These are phyloP conservation scores for Drosophila nigromelanica DNA, from an alignment of 1,140 invertebrate genomes.

Conservation along the genomic window DNA sequence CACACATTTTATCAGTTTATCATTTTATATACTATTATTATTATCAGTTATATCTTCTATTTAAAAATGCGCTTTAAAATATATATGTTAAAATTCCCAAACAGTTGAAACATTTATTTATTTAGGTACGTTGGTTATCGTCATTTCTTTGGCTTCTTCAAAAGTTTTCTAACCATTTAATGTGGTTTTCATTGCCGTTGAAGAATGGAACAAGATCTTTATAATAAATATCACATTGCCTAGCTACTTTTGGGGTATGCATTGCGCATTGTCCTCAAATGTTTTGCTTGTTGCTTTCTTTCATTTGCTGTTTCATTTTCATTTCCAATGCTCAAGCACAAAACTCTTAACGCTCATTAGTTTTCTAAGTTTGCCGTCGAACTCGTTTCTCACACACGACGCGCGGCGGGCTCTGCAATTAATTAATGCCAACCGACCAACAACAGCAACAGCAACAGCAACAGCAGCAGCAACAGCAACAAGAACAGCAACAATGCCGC, in stretches of 20 bases:
- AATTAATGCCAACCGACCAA: slow-evolving; percentile 70
- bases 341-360: slow-evolving; percentile 74
- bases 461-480: slow-evolving; percentile 30
- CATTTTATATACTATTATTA: too few relatives aligned
- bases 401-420: slow-evolving; percentile 68
- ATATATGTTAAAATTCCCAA: too few relatives aligned
- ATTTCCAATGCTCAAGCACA: slow-evolving; percentile 62
- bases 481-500: slow-evolving; percentile 76
- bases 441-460: slow-evolving; percentile 28
- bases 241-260: slow-evolving; percentile 27
- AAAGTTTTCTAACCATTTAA: neutral
- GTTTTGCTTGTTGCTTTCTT: slow-evolving; percentile 40
- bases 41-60: too few relatives aligned
- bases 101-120: too few relatives aligned
- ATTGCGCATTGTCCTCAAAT: slow-evolving; percentile 17
- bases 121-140: too few relatives aligned
- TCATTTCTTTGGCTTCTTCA: neutral
- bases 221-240: neutral
- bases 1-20: too few relatives aligned
- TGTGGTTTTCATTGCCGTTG: neutral
- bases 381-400: slow-evolving; percentile 72
- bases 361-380: slow-evolving; percentile 55
- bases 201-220: neutral
- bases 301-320: slow-evolving; percentile 67
- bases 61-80: too few relatives aligned